Conservation (phyloP, 2,797 vertebrate species). For the Chrysocyon brachyurus region DNA sequence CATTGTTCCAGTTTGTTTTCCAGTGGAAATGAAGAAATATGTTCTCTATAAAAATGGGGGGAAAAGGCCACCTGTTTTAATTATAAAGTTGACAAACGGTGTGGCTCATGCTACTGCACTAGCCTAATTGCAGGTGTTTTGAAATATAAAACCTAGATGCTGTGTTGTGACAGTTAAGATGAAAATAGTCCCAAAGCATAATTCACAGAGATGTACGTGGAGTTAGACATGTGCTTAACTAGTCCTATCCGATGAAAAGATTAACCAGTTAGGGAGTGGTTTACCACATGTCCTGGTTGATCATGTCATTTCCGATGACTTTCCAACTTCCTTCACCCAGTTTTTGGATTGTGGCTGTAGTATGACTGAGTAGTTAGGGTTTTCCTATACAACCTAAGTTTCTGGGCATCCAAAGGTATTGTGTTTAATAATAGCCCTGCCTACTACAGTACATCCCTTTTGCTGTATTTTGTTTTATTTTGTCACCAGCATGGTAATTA, state of each 20-base stretch:
- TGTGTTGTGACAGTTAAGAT: neutral
- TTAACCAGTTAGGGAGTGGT: neutral
- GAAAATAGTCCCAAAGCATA: neutral
- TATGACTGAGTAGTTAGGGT: neutral
- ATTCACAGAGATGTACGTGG: neutral
- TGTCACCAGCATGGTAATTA: slow-evolving; percentile 75
- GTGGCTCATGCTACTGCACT: neutral
- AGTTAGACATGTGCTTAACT: neutral
- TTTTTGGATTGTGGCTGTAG: neutral
- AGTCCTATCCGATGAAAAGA: neutral
- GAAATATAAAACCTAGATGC: neutral
- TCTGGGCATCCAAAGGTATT: neutral
- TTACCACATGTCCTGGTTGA: neutral
- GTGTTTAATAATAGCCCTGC: neutral
- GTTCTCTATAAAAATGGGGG: neutral
- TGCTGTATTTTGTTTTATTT: slow-evolving; percentile 54
- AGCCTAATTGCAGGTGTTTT: neutral
- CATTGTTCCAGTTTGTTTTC: neutral
- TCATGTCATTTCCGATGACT: neutral
- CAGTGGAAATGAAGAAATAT: slow-evolving; percentile 4
- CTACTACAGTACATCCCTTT: neutral
- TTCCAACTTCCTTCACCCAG: neutral
- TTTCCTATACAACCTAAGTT: neutral
- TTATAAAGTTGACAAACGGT: neutral
- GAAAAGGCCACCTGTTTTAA: neutral